A percentile compares a stretch with the other conserved stretches of the same genome.
These are phyloP conservation scores for Sicus ferrugineus DNA, from an alignment of 2,888 invertebrate species.

Conservation along the genomic window DNA sequence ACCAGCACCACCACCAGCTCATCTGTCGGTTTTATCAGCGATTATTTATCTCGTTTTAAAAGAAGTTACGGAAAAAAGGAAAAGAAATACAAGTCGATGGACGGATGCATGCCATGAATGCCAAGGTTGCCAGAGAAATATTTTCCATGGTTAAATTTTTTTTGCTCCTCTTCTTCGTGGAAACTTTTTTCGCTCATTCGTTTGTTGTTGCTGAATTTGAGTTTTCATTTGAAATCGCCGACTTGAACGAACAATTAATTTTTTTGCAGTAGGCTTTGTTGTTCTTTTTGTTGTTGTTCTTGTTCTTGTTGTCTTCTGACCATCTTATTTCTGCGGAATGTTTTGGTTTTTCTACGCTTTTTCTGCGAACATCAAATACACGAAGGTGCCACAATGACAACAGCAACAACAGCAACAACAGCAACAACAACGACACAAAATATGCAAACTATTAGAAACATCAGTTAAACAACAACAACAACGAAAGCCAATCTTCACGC, in stretches of 20 bases:
- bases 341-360: no score
- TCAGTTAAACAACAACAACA: not conserved
- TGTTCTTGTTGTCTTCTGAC: no score
- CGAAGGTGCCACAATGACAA: slow-evolving; percentile 1
- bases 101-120: slow-evolving; percentile 1
- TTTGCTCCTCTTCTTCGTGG: not conserved
- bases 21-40: not conserved
- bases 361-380: slow-evolving; percentile 1
- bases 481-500: no score
- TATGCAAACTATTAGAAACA: slow-evolving; percentile 26
- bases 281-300: not conserved
- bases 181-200: not conserved
- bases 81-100: not conserved
- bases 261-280: not conserved
- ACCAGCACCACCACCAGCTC: no score
- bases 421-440: slow-evolving; percentile 1
- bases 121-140: slow-evolving; percentile 16
- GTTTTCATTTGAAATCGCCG: slow-evolving; percentile 8
- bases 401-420: not conserved
- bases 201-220: not conserved
- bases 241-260: slow-evolving; percentile 16
- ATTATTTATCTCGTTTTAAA: slow-evolving; percentile 4
- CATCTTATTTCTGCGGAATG: no score
- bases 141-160: not conserved
- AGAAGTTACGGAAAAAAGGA: not conserved